Conservation (phyloP, 2,113 vertebrate species). For the Asarcornis scutulata region DNA sequence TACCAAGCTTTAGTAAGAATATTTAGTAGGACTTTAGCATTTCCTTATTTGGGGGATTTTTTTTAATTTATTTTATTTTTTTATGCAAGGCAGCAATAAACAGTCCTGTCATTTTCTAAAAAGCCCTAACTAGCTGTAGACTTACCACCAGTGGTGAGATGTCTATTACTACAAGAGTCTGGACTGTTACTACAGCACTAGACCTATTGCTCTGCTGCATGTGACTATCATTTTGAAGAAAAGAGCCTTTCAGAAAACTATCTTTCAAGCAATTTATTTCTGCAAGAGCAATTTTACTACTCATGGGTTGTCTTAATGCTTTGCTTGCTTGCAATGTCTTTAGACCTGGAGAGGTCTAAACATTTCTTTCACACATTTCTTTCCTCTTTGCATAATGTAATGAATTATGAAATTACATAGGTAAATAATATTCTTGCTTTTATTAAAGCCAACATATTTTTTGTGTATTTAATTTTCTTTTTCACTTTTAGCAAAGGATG, state of each 20-base stretch:
- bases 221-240: not conserved
- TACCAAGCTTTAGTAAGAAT: not conserved
- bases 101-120: not conserved
- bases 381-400: not conserved
- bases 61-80: not conserved
- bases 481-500: not conserved
- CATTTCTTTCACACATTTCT: no score
- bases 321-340: not conserved
- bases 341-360: not conserved
- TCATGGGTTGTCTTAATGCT: not conserved
- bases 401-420: not conserved
- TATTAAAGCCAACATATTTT: not conserved
- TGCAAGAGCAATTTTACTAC: not conserved
- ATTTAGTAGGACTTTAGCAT: not conserved
- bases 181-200: not conserved
- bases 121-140: not conserved
- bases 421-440: not conserved
- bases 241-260: not conserved
- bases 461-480: not conserved
- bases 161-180: not conserved
- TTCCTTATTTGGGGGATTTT: not conserved
- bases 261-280: not conserved
- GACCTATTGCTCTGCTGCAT: not conserved
- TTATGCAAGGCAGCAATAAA: not conserved
- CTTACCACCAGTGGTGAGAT: not conserved